Evolutionary conservation across 2,888 invertebrate genomes (phyloP).

Genomic region (Eretmocerus hayati): DNA sequence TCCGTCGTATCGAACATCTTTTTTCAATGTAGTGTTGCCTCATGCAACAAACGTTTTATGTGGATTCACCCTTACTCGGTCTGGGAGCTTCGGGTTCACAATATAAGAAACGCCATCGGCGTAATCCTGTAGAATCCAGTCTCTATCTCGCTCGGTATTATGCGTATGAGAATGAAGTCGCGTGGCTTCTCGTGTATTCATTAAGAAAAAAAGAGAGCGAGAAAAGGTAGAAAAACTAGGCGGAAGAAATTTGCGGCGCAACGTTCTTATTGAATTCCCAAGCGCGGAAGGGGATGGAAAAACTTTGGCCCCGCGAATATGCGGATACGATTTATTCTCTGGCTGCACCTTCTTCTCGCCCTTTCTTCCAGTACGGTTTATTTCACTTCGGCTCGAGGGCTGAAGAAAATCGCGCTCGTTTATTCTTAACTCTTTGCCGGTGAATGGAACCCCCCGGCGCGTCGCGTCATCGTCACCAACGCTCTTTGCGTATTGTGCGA

Average conservation of each 20-base stretch:
- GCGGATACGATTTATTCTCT: slow-evolving; percentile 22
- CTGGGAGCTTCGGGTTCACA: too few species aligned
- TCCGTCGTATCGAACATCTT: too few species aligned
- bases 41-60: too few species aligned
- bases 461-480: too few species aligned
- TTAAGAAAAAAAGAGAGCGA: slow-evolving; percentile 11
- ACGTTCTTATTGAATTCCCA: slow-evolving; percentile 22
- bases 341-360: neutral
- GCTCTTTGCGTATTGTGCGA: neutral
- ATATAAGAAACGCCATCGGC: too few species aligned
- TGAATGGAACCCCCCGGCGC: slow-evolving; percentile 1
- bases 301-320: slow-evolving; percentile 25
- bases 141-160: too few species aligned
- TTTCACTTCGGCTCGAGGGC: slow-evolving; percentile 14
- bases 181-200: slow-evolving; percentile 15
- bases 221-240: neutral
- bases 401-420: slow-evolving; percentile 19
- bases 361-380: slow-evolving; percentile 8
- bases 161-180: neutral
- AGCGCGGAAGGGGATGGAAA: slow-evolving; percentile 9
- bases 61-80: too few species aligned
- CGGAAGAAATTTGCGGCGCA: neutral
- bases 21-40: too few species aligned
- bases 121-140: too few species aligned
- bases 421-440: slow-evolving; percentile 17